These are phyloP conservation scores for Aix galericulata DNA, from an alignment of 2,113 vertebrate species.

Conservation along the genomic window DNA sequence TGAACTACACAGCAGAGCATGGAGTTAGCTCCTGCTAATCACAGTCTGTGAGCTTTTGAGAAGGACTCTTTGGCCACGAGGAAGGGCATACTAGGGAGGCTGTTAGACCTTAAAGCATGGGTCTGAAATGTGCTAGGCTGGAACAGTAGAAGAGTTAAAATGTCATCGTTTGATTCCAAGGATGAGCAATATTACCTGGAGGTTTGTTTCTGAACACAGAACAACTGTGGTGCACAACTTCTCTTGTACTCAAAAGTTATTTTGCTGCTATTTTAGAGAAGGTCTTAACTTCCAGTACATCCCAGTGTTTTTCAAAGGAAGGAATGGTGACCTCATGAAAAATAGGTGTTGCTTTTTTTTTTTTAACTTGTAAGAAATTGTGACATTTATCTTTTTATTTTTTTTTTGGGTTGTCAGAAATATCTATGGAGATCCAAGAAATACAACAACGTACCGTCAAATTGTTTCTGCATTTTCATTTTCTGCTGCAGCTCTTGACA, in stretches of 20 bases:
- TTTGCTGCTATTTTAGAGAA: not conserved
- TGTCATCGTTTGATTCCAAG: not conserved
- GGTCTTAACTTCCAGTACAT: not conserved
- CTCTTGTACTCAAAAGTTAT: not conserved
- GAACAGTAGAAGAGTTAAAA: not conserved
- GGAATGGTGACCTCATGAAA: not conserved
- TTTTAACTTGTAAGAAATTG: not conserved
- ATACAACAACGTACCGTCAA: not conserved
- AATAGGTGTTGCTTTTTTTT: not conserved
- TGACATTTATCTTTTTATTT: not conserved
- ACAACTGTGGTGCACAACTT: not conserved
- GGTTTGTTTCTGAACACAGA: not conserved
- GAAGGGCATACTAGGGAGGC: not conserved
- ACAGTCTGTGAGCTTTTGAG: rapidly evolving
- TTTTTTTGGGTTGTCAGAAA: not conserved
- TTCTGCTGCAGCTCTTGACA: not conserved
- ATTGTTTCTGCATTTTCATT: not conserved
- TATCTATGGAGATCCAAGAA: not conserved
- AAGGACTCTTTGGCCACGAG: not conserved
- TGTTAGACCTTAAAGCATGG: rapidly evolving
- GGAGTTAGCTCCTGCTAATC: rapidly evolving
- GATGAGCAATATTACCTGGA: not conserved
- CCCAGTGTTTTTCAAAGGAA: not conserved
- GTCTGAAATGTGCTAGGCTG: not conserved
- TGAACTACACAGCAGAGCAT: not conserved